These are phyloP conservation scores for Embidobia sp. DNA, from an alignment of 2,888 invertebrate genomes.

Conservation along the genomic window DNA sequence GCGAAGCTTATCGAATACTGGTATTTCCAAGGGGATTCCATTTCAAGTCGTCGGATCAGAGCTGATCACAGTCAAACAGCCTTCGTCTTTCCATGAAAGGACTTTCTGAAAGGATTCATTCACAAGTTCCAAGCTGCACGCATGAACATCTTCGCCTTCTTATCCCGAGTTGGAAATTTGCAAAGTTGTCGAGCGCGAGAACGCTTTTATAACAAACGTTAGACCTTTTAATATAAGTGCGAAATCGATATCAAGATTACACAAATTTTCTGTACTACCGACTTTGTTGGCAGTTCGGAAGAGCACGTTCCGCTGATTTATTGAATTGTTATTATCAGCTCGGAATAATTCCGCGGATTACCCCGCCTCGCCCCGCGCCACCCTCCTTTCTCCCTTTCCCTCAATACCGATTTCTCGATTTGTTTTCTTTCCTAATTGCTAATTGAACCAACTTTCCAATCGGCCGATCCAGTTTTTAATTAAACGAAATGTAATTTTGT, in stretches of 20 bases:
- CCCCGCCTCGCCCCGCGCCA: no score
- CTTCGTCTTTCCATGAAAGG: constrained; percentile 45
- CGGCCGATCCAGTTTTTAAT: neutral
- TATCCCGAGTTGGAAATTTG: constrained; percentile 29
- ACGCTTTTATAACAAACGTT: constrained; percentile 39
- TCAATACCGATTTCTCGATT: neutral
- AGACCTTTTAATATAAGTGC: constrained; percentile 13
- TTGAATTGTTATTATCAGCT: constrained; percentile 21
- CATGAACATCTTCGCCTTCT: constrained; percentile 42
- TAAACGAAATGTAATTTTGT: constrained; percentile 34
- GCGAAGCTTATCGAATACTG: constrained; percentile 55
- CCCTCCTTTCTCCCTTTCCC: neutral
- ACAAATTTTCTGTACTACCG: constrained; percentile 17
- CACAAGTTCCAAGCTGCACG: constrained; percentile 43
- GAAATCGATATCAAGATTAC: constrained; percentile 34
- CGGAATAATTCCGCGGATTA: constrained; percentile 6
- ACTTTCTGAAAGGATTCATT: constrained; percentile 50
- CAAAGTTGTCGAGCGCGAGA: constrained; percentile 26
- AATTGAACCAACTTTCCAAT: neutral
- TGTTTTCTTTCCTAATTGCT: neutral
- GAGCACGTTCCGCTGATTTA: constrained; percentile 24
- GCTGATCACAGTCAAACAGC: constrained; percentile 59
- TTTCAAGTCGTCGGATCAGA: constrained; percentile 60
- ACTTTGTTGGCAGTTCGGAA: constrained; percentile 10
- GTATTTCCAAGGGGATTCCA: constrained; percentile 57